Evolutionary conservation across 2,113 vertebrate genomes (phyloP), one percentile per base, ranked within the genome.

Genomic region (Pelvicachromis taeniatus): DNA sequence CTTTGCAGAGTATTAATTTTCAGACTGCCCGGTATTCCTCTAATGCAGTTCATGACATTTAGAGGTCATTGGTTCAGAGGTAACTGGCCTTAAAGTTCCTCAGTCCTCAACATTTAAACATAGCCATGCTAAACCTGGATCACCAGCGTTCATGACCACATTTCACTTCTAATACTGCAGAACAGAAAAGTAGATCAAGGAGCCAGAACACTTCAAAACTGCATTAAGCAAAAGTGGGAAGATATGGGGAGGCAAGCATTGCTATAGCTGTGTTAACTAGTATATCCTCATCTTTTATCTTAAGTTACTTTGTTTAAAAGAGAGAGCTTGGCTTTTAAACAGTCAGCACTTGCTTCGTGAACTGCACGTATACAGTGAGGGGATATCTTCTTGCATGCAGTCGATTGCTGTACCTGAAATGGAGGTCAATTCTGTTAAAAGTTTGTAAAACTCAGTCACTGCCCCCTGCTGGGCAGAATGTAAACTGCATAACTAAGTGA

Each of bases 381-480:
- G 19, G 52, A 53, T 11, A 10, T 53, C 52, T 29, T 70, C 19
- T 73, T 19, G 10, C 40, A 29, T 48, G 23, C 9, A 75, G 68
- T 50, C 9, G 8, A 73, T 31, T 17, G 40, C 10, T 48, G 65
- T 48, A 26, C 65, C 40, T 48, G 40, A 26, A 48, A 48, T 48
- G 21, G 14, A 48, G 68, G 4, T 70, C 40, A 70, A 70, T 29
- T 48, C 23, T 9, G 42, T 31, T 11, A 12, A n/a, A n/a, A n/a
- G 6, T 29, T 50, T 31, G 4, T 7, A 14, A 26, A 59, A 45
- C 23, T 2, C 4, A 70, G 9, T 33, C 84, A 48, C 75, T 90
- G 21, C 84, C 83, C 81, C 52, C 91, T 94, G 78, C 55, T 92
- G 94, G 88, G 55, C 52, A 82, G 2, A 29, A 45, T 31, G 1